Evolutionary conservation across 2,888 invertebrate genomes (phyloP), one percentile per base, ranked within the genome.

Genomic region (Dasypolia templi): DNA sequence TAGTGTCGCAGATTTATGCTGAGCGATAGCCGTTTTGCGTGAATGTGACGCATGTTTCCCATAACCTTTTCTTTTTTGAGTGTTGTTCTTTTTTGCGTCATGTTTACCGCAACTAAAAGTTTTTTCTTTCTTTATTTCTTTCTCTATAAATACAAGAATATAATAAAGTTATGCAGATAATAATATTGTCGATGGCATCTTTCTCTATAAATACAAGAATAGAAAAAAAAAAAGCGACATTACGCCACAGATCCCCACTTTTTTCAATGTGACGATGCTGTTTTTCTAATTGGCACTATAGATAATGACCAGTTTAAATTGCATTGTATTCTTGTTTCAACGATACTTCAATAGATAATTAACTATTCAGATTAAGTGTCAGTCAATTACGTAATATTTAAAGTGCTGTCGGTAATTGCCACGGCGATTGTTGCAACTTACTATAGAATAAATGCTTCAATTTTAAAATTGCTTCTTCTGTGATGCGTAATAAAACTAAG

Each of bases 321-420:
- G 29, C 17, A 46, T 29, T 14, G 35, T 22, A 44, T 35, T 65
- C 76, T 58, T n/a, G n/a, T 39, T 35, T 66, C 49, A 75, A 58
- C 44, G 32, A 64, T 35, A 42, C 32, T 58, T 64, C 44, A 62
- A 32, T 26, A 9, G 6, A 35, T 65, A 64, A 75, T 56, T 75
- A 42, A 22, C 49, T 49, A 58, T 29, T 51, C 14, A 75, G 11
- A 58, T 26, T 35, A 76, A 65, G 42, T 75, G 42, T 22, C 42
- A 29, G 29, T 58, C 49, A 19, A 14, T 66, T 51, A 66, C n/a
- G 44, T 65, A 42, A 29, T 17, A 29, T 17, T 44, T 51, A 7
- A 51, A 59, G 39, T 42, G 35, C 2, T 51, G 22, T 19, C 5
- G 49, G n/a, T 49, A 32, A 39, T 29, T 58, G 42, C 58, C 42